Base-by-base conservation (phyloP, 2,113 vertebrate genomes). In the Callipepla californica region DNA sequence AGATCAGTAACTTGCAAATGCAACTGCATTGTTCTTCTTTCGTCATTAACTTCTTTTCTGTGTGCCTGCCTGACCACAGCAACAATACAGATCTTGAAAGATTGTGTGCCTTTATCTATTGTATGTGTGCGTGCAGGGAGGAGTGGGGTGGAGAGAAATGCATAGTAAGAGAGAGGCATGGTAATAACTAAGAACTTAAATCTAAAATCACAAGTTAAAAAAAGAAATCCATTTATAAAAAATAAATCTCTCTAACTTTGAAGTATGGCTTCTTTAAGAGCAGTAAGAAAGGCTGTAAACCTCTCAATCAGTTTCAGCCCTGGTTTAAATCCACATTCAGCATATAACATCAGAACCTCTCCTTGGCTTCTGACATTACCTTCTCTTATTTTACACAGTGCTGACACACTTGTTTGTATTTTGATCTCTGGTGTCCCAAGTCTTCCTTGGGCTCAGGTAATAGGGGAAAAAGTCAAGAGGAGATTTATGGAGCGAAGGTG, bases 61-160 rank as follows among this genome's bases (percentile, higher is more conserved):
- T 76, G 48, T 78, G 77, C 61, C 38, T 69, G 21, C 82, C 48
- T 85, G 91, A 93, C 87, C 89, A 80, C 91, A 92, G 79, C 89
- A 94, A 92, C 79, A 44, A 80, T 47, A 87, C 38, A 93, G 75
- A 91, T 77, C 84, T 95, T 95, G 91, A 75, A 88, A 90, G 61
- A 90, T 15, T 55, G 58, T 51, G 44, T 84, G 73, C 48, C 51
- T 82, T 1, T 87, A 47, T 79, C 89, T 94, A 83, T 59, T 74
- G 34, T 55, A 4, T 80, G 13, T 68, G 1, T 36, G 2, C 50
- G 9, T 65, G 5, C 73, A 30, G 72, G 42, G 34, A 59, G 1
- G 51, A 13, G 13, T 28, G 62, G 42, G 42, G 50, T 26, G 61
- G 61, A 63, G 25, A 58, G 51, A 78, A 69, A 67, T 6, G 42